Percentiles rank a stretch among this genome's conserved stretches.
Evolutionary conservation across 2,888 invertebrate genomes (phyloP).

Genomic region (Drosophila subquinaria): DNA sequence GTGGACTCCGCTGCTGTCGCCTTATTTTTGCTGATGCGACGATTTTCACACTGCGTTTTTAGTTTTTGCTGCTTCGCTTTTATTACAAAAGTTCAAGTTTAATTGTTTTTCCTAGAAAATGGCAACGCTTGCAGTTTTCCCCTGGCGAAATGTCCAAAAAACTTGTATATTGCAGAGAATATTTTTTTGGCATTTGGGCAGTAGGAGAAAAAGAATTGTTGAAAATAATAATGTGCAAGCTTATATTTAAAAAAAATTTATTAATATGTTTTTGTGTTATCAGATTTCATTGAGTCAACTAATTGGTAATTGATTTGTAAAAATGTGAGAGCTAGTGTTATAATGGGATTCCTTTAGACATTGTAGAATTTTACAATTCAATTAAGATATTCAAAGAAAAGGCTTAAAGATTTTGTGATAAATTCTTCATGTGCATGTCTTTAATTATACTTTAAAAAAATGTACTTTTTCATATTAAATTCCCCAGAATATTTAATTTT

Average conservation of each 20-base stretch:
- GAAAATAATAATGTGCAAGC: background rate
- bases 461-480: no score
- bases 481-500: no score
- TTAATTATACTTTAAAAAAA: no score
- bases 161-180: conserved; percentile 34
- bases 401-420: no score
- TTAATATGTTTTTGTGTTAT: background rate
- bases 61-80: conserved; percentile 38
- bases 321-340: background rate
- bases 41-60: conserved; percentile 55
- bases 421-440: no score
- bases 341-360: no score
- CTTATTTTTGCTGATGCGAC: conserved; percentile 71
- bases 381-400: no score
- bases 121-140: conserved; percentile 67
- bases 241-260: background rate
- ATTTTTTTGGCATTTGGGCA: conserved; percentile 17
- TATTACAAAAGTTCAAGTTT: conserved; percentile 80
- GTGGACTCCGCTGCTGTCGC: conserved; percentile 34
- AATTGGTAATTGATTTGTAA: background rate
- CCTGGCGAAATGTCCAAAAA: conserved; percentile 36
- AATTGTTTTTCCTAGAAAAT: conserved; percentile 69
- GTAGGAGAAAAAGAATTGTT: background rate
- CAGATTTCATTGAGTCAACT: background rate
- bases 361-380: no score